Base-by-base conservation (phyloP, 2,797 vertebrate genomes). In the Argya squamiceps region DNA sequence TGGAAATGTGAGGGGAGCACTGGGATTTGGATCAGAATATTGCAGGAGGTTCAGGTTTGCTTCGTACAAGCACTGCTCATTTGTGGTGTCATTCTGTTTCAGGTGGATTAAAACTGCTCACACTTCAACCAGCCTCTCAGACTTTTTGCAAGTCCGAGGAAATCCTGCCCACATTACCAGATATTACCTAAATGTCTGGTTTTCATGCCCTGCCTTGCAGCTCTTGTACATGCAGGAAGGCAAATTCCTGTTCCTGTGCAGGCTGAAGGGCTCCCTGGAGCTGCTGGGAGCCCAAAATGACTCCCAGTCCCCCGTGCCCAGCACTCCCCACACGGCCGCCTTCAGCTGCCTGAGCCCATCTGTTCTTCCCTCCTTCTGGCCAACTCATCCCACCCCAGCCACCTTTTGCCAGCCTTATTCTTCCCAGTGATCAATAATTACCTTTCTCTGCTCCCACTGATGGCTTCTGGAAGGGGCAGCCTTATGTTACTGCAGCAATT, bases 341-440 rank as follows among this genome's bases (percentile, higher is more conserved):
- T n/a, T 92, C 71, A 93, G 77, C 88, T 79, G 89, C 12, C 83
- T 36, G 39, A 88, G 82, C 39, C 78, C 32, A 11, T 84, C 87
- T 92, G 89, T 43, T 88, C 76, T 70, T 59, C 58, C 27, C 76
- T 80, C 74, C 85, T 96, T 70, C 76, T 92, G 93, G 88, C 84
- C 90, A 87, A 1, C 52, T 46, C 74, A 6, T 56, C 92, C 92
- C 65, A 39, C 47, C 75, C 87, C 62, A 30, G 62, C 67, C 74
- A 81, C 91, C 76, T 96, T 95, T 94, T 83, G 84, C 91, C 92
- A 91, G 82, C 62, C 87, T 96, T 81, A 65, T 91, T 96, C 87
- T 85, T 96, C 82, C 73, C 89, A 84, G 85, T 84, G 94, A 91
- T 96, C 95, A 95, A 91, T 96, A 96, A 96, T 96, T 92, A 93